Percentiles rank a stretch among this genome's conserved stretches.
These are phyloP conservation scores for Lasaia peninsularis DNA, from an alignment of 1,140 invertebrate species.

Conservation along the genomic window DNA sequence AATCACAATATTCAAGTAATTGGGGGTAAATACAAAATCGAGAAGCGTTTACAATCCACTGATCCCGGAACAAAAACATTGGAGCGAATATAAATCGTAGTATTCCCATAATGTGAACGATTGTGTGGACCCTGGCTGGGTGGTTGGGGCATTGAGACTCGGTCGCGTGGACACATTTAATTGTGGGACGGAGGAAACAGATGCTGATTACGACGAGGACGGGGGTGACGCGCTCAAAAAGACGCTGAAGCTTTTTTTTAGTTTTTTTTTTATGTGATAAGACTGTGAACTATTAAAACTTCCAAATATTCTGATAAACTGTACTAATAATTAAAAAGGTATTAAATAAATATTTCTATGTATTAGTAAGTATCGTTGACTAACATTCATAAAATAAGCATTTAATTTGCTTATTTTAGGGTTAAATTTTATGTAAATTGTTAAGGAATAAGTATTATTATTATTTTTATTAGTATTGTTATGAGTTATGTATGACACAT, in stretches of 20 bases:
- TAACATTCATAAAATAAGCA: too few relatives aligned
- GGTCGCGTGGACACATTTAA: slow-evolving; percentile 50
- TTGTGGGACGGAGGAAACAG: slow-evolving; percentile 37
- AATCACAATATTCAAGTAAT: slow-evolving; percentile 17
- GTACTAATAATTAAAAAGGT: too few relatives aligned
- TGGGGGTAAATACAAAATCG: slow-evolving; percentile 23
- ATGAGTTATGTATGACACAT: too few relatives aligned
- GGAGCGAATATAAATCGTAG: slow-evolving; percentile 37
- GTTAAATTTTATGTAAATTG: too few relatives aligned
- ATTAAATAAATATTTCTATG: too few relatives aligned
- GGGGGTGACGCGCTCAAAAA: neutral
- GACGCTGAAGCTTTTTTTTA: neutral
- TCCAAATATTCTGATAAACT: too few relatives aligned
- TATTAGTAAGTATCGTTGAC: too few relatives aligned
- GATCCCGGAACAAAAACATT: slow-evolving; percentile 36
- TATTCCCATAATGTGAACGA: slow-evolving; percentile 33
- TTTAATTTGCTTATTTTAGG: too few relatives aligned
- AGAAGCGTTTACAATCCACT: slow-evolving; percentile 30
- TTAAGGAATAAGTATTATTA: too few relatives aligned
- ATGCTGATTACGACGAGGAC: slow-evolving; percentile 18
- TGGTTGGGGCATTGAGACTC: slow-evolving; percentile 39
- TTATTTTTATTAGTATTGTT: too few relatives aligned
- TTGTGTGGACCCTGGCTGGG: slow-evolving; percentile 24
- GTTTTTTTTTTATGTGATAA: too few relatives aligned
- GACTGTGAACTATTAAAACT: too few relatives aligned